A percentile compares a stretch with the other conserved stretches of the same genome.
These are phyloP conservation scores for Lophius piscatorius DNA, from an alignment of 2,113 vertebrate genomes.

Conservation along the genomic window DNA sequence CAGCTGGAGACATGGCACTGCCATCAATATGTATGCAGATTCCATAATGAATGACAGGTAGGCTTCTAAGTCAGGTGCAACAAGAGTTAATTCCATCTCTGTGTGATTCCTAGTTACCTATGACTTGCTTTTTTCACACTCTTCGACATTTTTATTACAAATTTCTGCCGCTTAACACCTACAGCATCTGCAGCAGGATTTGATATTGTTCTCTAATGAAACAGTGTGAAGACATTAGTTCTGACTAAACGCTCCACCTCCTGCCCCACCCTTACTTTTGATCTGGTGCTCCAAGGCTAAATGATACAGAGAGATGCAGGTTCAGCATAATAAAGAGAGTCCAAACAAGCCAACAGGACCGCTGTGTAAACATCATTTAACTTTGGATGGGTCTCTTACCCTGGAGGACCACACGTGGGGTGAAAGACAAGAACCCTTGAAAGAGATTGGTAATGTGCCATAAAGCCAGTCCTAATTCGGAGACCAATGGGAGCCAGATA, in stretches of 20 bases:
- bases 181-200: constrained; percentile 6
- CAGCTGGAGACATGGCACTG: no score
- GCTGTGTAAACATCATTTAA: constrained; percentile 75
- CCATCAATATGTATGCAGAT: no score
- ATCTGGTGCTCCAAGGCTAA: constrained; percentile 10
- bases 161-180: constrained; percentile 44
- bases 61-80: no score
- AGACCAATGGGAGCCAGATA: constrained; percentile 66
- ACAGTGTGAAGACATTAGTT: constrained; percentile 9
- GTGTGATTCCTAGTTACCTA: no score
- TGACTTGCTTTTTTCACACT: no score
- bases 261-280: neutral
- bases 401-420: constrained; percentile 66
- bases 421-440: constrained; percentile 73
- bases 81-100: no score
- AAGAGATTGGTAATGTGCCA: constrained; percentile 65
- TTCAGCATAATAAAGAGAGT: constrained; percentile 56
- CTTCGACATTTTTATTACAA: no score
- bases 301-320: constrained; percentile 28
- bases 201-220: constrained; percentile 8
- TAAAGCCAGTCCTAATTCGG: constrained; percentile 50
- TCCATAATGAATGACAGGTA: no score
- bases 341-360: constrained; percentile 55
- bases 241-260: constrained; percentile 16
- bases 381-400: constrained; percentile 61